Conservation (phyloP, 2,113 vertebrate genomes). For the Cyphomyrus discorhynchus region DNA sequence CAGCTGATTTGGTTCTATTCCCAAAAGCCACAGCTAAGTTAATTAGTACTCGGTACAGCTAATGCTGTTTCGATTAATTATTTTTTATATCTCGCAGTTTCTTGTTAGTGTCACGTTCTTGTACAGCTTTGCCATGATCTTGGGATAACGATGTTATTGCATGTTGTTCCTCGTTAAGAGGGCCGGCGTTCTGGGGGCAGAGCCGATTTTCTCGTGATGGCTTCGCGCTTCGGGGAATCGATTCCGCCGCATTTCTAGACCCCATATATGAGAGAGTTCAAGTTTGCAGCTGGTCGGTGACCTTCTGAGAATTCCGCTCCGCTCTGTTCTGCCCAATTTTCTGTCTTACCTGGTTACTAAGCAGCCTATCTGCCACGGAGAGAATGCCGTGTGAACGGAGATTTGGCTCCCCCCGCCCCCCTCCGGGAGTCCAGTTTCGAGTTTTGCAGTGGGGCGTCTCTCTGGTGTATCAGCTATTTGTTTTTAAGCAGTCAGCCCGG, state of each 20-base stretch:
- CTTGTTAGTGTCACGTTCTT: neutral
- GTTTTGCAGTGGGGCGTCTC: neutral
- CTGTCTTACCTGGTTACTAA: conserved; percentile 7
- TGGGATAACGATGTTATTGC: neutral
- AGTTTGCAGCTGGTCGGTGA: neutral
- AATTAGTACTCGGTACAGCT: neutral
- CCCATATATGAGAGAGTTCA: neutral
- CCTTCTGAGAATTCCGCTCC: neutral
- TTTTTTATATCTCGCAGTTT: neutral
- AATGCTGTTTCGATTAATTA: neutral
- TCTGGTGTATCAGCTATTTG: neutral
- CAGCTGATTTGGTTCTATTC: neutral
- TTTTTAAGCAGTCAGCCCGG: neutral
- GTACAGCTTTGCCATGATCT: neutral
- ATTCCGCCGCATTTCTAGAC: neutral
- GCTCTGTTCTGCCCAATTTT: neutral
- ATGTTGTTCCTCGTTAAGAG: neutral
- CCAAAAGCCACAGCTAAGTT: neutral
- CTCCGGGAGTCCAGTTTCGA: neutral
- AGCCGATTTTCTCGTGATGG: neutral
- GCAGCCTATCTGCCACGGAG: neutral
- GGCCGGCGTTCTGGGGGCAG: neutral
- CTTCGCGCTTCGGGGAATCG: neutral
- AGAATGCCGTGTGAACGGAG: neutral
- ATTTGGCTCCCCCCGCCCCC: neutral